Evolutionary conservation across 2,888 invertebrate species (phyloP), one percentile per base, ranked within the genome.

Genomic region (Falcaria lacertinaria): DNA sequence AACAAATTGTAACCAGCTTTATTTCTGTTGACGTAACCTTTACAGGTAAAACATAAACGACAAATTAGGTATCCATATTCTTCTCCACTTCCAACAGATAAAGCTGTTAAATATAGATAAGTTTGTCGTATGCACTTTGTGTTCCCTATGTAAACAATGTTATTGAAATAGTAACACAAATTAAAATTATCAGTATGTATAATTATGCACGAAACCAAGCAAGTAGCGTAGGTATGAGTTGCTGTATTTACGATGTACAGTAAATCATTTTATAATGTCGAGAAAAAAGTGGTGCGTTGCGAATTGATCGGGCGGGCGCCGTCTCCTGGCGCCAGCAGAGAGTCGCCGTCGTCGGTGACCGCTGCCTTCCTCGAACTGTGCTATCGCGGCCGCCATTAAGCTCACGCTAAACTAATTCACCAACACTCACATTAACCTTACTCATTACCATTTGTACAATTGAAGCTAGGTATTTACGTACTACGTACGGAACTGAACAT

Each of bases 281-380:
- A 68, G 63, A 60, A 74, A 81, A 82, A 73, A 77, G 74, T 68
- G 56, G 60, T 64, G 48, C 58, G 74, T 60, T 67, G 70, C 60
- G 71, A 58, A 65, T 64, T 58, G 60, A 60, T 48, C 60, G 64
- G 51, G 50, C 62, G 58, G 86, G 85, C 85, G 87, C 87, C 83
- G 71, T 47, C 51, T 53, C 51, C 45, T 76, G 87, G 87, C 87
- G 87, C 87, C 87, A 67, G 41, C 42, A 63, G 56, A 60, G 69
- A 62, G 57, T 54, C 66, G 72, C 49, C 74, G 72, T 59, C 67
- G 64, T 48, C 66, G 67, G 51, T 62, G 69, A 59, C 69, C 67
- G 76, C 66, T 80, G 80, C 74, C 69, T 87, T 88, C 86, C 83
- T 79, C 79, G 86, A 87, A 87, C 71, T 56, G 65, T 52, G 69